Evolutionary conservation across 2,113 vertebrate genomes (phyloP), one percentile per base, ranked within the genome.

Genomic region (Hystrix cristata): DNA sequence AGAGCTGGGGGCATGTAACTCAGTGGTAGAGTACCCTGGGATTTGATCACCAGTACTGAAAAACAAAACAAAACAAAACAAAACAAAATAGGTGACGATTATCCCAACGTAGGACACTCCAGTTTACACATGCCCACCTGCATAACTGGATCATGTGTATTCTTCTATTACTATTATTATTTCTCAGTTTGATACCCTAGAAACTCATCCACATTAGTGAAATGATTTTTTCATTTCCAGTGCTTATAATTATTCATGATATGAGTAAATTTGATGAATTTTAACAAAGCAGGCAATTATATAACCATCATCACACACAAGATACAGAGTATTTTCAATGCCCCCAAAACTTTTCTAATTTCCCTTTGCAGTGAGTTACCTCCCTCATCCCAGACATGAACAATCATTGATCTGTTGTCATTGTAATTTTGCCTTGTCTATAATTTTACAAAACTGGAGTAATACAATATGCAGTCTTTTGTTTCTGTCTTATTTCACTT

Each of bases 241-340:
- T 60, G 29, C 14, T 91, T 84, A 65, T n/a, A 51, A 81, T 74
- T 95, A 84, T 38, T 81, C 4, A 81, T 59, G 46, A 46, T 46
- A 74, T 46, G 71, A 74, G 57, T 95, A 72, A 64, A 55, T 64
- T 84, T 18, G 60, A 8, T 48, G 21, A 85, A 34, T 76, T 60
- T 93, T 71, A 90, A 83, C 46, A 87, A 95, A 86, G 29, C 59
- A 62, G 71, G n/a, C 3, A 76, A 21, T 69, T 51, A 81, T 74
- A 5, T 55, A 90, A 86, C 7, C 15, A 86, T 25, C 59, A 86
- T 12, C 16, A 78, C 43, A 82, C 16, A 78, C 21, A 55, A 74
- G 38, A 53, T 8, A 78, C 1, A 84, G 13, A 71, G 65, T 31
- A 91, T 72, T 85, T 94, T 29, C 71, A 95, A 25, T 3, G 85